phyloP scores from a whole-genome alignment of 2,113 vertebrate genomes.

The Tympanuchus pallidicinctus region DNA sequence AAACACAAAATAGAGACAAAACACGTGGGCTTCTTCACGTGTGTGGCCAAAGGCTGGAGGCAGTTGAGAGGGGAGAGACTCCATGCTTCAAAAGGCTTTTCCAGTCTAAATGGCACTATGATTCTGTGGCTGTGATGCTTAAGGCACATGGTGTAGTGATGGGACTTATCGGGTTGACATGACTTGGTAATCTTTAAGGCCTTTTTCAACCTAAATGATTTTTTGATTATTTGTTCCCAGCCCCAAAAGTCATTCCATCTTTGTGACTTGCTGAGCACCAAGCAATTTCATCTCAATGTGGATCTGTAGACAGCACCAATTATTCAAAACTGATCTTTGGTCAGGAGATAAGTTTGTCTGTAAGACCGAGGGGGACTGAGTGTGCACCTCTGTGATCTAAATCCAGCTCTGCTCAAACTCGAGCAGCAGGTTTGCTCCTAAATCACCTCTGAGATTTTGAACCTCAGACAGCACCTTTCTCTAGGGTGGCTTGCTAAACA shows the following conservation, averaged over 20 bases:
- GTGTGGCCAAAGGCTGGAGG: background rate
- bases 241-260: background rate
- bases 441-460: background rate
- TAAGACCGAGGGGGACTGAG: background rate
- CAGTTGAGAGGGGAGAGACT: background rate
- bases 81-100: fast-evolving
- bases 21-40: fast-evolving
- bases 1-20: background rate
- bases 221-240: background rate
- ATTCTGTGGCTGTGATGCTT: background rate
- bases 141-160: background rate
- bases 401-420: background rate
- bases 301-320: background rate
- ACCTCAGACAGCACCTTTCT: background rate
- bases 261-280: background rate
- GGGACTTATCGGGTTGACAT: background rate
- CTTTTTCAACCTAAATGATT: background rate
- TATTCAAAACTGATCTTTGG: background rate
- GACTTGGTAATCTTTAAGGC: background rate
- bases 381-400: background rate
- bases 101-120: background rate
- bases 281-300: fast-evolving
- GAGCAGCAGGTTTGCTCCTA: background rate
- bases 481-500: background rate
- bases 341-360: background rate